Percentiles rank a stretch among this genome's conserved stretches.
Evolutionary conservation across 2,888 invertebrate species (phyloP).

Genomic region (Diplolepis rosae): DNA sequence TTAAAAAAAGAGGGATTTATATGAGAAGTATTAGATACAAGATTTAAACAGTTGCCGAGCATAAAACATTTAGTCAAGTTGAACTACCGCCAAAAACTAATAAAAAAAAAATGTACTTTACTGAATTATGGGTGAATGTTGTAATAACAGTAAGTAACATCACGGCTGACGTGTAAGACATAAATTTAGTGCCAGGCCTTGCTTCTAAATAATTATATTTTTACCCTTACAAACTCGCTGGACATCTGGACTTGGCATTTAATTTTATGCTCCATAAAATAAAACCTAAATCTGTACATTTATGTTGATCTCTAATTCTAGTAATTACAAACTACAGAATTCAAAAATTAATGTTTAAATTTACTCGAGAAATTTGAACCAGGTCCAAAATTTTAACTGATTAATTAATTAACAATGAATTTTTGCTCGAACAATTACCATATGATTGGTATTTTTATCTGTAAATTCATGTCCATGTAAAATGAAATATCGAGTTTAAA

Average conservation of each 20-base stretch:
- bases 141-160: not conserved
- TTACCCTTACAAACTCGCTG: not conserved
- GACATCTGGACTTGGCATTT: constrained; percentile 17
- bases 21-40: not conserved
- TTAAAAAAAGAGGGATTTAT: not conserved
- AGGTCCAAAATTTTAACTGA: too few relatives aligned
- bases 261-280: constrained; percentile 26
- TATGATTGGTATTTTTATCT: too few relatives aligned
- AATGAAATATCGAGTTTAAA: too few relatives aligned
- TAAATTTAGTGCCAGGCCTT: not conserved
- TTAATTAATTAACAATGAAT: too few relatives aligned
- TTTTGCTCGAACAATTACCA: too few relatives aligned
- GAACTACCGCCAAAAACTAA: not conserved
- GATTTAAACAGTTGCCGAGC: not conserved
- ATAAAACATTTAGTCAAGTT: not conserved
- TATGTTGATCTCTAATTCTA: constrained; percentile 5
- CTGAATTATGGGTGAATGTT: not conserved
- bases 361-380: too few relatives aligned
- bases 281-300: constrained; percentile 2
- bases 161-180: not conserved
- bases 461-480: too few relatives aligned
- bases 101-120: not conserved
- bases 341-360: too few relatives aligned
- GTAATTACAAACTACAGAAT: constrained; percentile 2
- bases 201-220: constrained; percentile 1